Evolutionary conservation across 2,888 invertebrate genomes (phyloP), one percentile per base, ranked within the genome.

Genomic region (Drosophila nigricruria): DNA sequence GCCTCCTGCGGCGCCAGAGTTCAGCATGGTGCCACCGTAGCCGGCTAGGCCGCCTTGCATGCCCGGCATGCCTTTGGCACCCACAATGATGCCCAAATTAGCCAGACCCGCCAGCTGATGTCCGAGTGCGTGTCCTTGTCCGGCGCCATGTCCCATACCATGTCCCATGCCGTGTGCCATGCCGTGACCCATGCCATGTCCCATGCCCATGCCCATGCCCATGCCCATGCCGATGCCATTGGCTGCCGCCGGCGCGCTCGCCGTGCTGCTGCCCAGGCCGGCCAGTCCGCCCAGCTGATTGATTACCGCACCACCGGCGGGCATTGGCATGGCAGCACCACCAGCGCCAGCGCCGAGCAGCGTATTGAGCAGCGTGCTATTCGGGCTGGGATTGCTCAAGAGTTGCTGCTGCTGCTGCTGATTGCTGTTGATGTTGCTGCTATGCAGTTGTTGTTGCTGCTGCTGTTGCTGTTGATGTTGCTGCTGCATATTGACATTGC

Each of bases 91-190:
- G 45, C 91, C 91, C 58, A 91, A 68, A 59, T 82, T 86, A 14
- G 90, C 90, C 70, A 91, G 67, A 12, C 91, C 91, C 2, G 91
- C 81, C 62, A 91, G 53, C 9, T 86, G 82, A 69, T 91, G 91
- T 47, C 91, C 91, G 54, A 89, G 90, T 30, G 62, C 45, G 59
- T 78, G 88, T 45, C 82, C 80, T 32, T 62, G 54, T 53, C 60
- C 76, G 10, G n/a, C 36, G 23, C 63, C 36, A 18, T 69, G 45
- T 25, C 67, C 50, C 16, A 20, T 53, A 10, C 63, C 36, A 14
- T 69, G 45, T 42, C 60, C 47, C 16, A 20, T 53, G 38, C 53
- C 53, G 38, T 36, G 50, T 27, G 3, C 58, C 60, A 23, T 66
- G 78, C 68, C 52, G 40, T 50, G 34, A 16, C 45, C 56, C 66